Percentiles rank a stretch among this genome's conserved stretches.
Conservation (phyloP, 2,797 vertebrate species). For the Enteromius unitaeniatus region DNA sequence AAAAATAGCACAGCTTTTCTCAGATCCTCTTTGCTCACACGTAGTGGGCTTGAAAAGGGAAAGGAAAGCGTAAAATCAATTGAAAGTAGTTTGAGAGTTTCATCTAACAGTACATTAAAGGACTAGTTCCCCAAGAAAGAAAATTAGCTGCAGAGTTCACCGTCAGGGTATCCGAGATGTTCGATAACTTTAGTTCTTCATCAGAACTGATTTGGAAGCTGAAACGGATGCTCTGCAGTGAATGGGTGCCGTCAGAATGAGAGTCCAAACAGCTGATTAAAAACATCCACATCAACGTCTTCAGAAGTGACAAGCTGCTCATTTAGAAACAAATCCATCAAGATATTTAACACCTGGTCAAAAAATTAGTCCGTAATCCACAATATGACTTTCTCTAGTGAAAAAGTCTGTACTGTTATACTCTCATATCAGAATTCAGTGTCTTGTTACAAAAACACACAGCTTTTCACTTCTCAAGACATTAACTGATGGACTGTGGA, state of each 20-base stretch:
- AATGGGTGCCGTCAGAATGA: neutral
- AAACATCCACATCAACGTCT: neutral
- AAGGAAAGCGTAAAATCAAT: conserved; percentile 69
- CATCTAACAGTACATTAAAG: neutral
- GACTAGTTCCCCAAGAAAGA: neutral
- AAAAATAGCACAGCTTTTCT: conserved; percentile 25
- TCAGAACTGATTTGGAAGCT: neutral
- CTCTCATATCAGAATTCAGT: neutral
- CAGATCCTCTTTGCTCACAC: conserved; percentile 31
- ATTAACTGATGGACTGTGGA: neutral
- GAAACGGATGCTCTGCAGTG: neutral
- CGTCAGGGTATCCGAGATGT: neutral
- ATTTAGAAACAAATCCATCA: neutral
- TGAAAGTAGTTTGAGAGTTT: neutral
- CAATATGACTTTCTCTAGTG: neutral
- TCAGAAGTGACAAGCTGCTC: neutral
- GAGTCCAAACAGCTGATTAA: neutral
- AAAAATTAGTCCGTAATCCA: neutral
- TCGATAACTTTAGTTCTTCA: neutral
- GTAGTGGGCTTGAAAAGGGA: conserved; percentile 79
- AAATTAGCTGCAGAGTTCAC: neutral
- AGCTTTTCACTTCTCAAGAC: neutral
- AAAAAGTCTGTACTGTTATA: neutral
- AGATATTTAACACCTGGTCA: neutral
- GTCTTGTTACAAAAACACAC: neutral